Base-by-base conservation (phyloP, 2,888 invertebrate species). In the Bruchidius siliquastri region DNA sequence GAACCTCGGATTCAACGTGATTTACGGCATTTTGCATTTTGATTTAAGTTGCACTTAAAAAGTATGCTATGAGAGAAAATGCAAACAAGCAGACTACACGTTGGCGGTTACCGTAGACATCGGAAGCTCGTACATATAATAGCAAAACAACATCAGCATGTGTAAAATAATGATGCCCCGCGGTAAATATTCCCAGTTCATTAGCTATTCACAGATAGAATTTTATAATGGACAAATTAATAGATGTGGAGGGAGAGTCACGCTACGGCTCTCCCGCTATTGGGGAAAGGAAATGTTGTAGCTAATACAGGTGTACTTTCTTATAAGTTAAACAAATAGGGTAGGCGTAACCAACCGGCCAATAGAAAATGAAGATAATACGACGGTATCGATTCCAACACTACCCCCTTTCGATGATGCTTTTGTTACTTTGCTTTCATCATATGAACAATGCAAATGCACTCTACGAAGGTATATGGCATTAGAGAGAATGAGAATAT, bases 221-320 rank as follows among this genome's bases (percentile, higher is more conserved):
- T 68, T 68, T 68, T 68, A 21, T 68, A 68, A 68, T 68, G 68
- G 68, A 68, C 22, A 68, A 68, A 68, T 68, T 68, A 68, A 68
- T 68, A 68, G 68, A 68, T 68, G 20, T 49, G 13, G 49, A 49
- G 49, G 49, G 49, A 49, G 49, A 49, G 49, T 49, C 49, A 49
- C 49, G 49, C 49, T 49, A 49, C 1, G 49, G 49, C 49, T 49
- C 13, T 18, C 0, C 3, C 18, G 49, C 49, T 13, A 49, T 49
- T 49, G 49, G 49, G 49, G 49, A 49, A 49, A 49, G 49, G 49
- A 13, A 49, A 49, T 49, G 49, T 13, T 13, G 49, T 13, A 49
- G 18, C 49, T 49, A 49, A 49, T 49, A 49, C 49, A 49, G 49
- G 49, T 49, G 49, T 49, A 49, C 49, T 49, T 49, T 49, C 49